phyloP scores from a whole-genome alignment of 2,113 vertebrate genomes.

The Tragelaphus imberbis region DNA sequence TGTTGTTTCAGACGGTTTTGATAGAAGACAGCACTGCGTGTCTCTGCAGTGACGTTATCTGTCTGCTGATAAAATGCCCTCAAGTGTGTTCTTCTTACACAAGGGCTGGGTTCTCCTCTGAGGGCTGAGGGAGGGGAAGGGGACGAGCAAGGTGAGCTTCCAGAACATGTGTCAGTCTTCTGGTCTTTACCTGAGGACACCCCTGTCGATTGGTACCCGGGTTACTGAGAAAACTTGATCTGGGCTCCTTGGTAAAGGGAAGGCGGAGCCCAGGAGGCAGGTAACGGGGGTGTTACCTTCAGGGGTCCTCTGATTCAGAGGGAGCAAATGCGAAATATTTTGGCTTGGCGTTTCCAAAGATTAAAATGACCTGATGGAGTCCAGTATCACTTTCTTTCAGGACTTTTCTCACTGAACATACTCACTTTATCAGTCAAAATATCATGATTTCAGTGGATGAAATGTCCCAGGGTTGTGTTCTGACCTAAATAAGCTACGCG shows the following conservation, averaged over 20 bases:
- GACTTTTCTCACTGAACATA: neutral
- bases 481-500: neutral
- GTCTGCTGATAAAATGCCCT: neutral
- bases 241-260: neutral
- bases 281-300: neutral
- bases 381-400: neutral
- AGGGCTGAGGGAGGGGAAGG: neutral
- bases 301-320: neutral
- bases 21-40: neutral
- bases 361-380: neutral
- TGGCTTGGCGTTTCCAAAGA: neutral
- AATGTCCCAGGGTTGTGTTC: neutral
- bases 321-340: neutral
- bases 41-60: neutral
- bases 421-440: neutral
- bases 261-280: neutral
- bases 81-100: neutral
- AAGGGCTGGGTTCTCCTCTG: neutral
- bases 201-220: neutral
- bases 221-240: neutral
- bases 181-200: neutral
- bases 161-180: fast-evolving
- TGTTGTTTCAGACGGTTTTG: conserved; percentile 13
- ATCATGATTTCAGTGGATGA: neutral
- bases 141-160: neutral